Base-by-base conservation (phyloP, 2,888 invertebrate species). In the Bellardia pandia region DNA sequence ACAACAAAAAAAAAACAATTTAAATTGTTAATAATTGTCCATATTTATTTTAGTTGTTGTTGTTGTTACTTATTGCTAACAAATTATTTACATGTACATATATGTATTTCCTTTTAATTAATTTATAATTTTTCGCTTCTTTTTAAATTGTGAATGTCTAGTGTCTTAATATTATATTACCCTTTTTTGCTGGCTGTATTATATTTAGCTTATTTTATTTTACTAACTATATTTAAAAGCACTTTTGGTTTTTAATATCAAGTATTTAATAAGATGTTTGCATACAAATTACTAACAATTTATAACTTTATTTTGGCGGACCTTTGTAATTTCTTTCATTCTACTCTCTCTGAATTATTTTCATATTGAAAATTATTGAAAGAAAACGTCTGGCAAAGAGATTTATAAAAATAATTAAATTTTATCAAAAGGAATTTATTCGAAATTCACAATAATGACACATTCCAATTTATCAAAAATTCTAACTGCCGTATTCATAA, bases 1-100 rank as follows among this genome's bases (percentile, higher is more conserved):
- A 42, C 42, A 91, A 90, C 80, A 74, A 84, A 85, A 85, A 83
- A 87, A 83, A 66, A 86, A 62, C n/a, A 14, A 62, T 71, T 45
- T 37, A 58, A 53, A 48, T 56, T 75, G 64, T 79, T 66, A 76
- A 74, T 80, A 80, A 77, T 48, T 72, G 58, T 72, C 66, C 11
- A 75, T 74, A 76, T 71, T 8, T 62, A 42, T 60, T 51, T 6
- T 33, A 53, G 7, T 69, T 74, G 42, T 75, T 56, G 16, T 16
- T 16, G 51, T 1, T 64, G 60, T 53, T 72, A 14, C 14, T 16
- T 58, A 40, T 16, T 48, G 14, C 60, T 69, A 77, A 77, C 14
- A 72, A 37, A 66, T 42, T 62, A 72, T 66, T n/a, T 23, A 60
- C 51, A 40, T n/a, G n/a, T n/a, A n/a, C 30, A 16, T 1, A 16